Evolutionary conservation across 2,888 invertebrate genomes (phyloP).

Genomic region (Uloborus plumipes): DNA sequence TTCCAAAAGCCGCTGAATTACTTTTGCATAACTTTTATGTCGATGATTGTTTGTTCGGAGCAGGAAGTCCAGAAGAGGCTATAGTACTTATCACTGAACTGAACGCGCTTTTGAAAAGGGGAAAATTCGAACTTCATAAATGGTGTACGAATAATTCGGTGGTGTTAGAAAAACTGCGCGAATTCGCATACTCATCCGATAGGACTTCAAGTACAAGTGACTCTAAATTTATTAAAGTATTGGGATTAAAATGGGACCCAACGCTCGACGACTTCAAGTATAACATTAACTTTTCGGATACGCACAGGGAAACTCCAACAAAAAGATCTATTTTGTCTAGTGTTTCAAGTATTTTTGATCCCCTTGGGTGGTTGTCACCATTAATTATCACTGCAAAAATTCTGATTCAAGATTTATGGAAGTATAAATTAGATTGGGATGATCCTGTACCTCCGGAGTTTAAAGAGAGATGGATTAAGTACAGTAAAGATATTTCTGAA

Average conservation of each 20-base stretch:
- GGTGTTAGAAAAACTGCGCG: no score
- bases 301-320: neutral
- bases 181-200: no score
- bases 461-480: neutral
- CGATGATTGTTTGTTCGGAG: neutral
- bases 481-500: neutral
- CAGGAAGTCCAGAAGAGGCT: neutral
- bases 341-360: constrained; percentile 13
- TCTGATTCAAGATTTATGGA: constrained; percentile 15
- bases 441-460: neutral
- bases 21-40: constrained; percentile 2
- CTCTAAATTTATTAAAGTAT: constrained; percentile 1
- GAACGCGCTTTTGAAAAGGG: neutral
- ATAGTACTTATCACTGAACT: neutral
- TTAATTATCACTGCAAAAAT: constrained; percentile 14
- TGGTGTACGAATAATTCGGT: neutral
- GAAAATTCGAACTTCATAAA: constrained; percentile 12
- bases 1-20: neutral
- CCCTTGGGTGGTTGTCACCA: neutral
- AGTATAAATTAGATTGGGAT: neutral
- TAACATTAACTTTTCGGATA: neutral
- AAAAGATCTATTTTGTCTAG: constrained; percentile 3
- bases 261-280: neutral
- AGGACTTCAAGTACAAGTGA: neutral
- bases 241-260: constrained; percentile 7